Percentiles rank a stretch among this genome's conserved stretches.
These are phyloP conservation scores for Ramazzottius varieornatus DNA, from an alignment of 2,888 invertebrate species.

Conservation along the genomic window DNA sequence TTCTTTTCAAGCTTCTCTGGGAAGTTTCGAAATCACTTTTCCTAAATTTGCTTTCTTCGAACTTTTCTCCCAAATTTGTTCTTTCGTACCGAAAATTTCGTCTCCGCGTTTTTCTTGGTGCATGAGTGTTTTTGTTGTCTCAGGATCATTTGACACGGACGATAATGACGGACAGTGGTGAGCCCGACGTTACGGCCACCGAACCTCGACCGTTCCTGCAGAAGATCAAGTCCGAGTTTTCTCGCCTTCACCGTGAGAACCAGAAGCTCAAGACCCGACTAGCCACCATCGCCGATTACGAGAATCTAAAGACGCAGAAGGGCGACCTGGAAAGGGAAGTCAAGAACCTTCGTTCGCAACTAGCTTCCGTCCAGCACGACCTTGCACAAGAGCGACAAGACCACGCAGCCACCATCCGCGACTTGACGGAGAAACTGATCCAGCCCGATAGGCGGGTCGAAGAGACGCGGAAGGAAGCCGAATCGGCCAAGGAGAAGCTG, in stretches of 20 bases:
- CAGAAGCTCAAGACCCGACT: conserved; percentile 1
- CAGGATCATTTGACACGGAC: background rate
- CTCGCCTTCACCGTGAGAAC: background rate
- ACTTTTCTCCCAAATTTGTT: too few species aligned
- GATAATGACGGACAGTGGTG: background rate
- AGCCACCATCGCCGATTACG: background rate
- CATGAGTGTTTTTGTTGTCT: background rate
- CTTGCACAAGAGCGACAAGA: background rate
- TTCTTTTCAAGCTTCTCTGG: too few species aligned
- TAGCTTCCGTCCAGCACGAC: background rate
- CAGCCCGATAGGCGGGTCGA: background rate
- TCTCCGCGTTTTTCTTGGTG: too few species aligned
- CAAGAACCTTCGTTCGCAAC: background rate
- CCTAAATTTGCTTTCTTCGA: too few species aligned
- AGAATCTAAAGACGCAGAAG: background rate
- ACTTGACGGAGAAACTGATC: background rate
- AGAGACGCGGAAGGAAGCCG: background rate
- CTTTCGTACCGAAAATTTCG: too few species aligned
- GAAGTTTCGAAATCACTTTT: too few species aligned
- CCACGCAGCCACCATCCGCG: background rate
- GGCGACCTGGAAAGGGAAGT: background rate
- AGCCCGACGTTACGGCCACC: background rate
- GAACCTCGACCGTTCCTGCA: background rate
- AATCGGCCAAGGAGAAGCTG: background rate
- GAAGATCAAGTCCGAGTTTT: background rate